A percentile compares a stretch with the other conserved stretches of the same genome.
Evolutionary conservation across 2,888 invertebrate species (phyloP).

Genomic region (Podabrus alpinus): DNA sequence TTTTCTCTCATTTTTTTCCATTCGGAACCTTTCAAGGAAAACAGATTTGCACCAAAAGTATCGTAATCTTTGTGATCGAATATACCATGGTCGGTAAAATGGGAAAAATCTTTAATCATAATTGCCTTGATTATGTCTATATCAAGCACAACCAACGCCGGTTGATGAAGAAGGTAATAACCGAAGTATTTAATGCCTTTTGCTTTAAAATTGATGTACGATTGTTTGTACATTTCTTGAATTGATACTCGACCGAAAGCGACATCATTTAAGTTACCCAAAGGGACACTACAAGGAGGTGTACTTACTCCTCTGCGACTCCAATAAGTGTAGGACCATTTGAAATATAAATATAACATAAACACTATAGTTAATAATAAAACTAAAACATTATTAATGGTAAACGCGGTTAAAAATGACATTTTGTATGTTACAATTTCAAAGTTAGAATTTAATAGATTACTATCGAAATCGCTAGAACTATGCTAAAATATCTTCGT

Average conservation of each 20-base stretch:
- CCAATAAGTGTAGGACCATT: neutral
- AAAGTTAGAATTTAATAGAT: too few species aligned
- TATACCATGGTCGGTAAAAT: neutral
- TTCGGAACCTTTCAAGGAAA: neutral
- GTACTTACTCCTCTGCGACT: neutral
- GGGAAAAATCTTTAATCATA: neutral
- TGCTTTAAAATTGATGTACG: neutral
- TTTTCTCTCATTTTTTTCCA: neutral
- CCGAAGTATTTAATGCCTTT: neutral
- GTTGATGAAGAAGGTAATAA: neutral
- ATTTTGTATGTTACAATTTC: neutral
- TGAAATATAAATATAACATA: neutral
- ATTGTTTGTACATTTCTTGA: neutral
- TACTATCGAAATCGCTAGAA: too few species aligned
- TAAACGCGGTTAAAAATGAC: neutral
- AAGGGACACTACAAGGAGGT: neutral
- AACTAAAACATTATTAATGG: neutral
- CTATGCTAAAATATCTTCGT: too few species aligned
- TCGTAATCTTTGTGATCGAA: neutral
- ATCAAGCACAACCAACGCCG: neutral
- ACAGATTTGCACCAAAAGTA: neutral
- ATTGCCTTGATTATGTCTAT: neutral
- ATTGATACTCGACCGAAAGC: neutral
- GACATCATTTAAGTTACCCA: neutral
- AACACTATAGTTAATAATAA: neutral